These are phyloP conservation scores for Phataginus tricuspis DNA, from an alignment of 2,797 vertebrate genomes.

Conservation along the genomic window DNA sequence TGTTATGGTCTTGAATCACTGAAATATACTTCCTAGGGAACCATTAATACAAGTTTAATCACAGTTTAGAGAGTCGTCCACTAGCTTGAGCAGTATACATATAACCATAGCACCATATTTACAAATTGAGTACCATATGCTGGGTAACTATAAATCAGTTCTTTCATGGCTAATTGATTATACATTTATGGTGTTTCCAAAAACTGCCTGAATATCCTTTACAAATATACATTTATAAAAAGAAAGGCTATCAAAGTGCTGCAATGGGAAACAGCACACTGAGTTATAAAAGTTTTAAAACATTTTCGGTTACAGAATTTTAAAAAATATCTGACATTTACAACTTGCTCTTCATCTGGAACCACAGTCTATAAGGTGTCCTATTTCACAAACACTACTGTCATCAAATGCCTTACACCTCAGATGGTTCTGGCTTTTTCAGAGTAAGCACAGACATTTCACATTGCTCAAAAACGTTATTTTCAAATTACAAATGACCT, in stretches of 20 bases:
- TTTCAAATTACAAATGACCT: constrained; percentile 78
- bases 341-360: constrained; percentile 82
- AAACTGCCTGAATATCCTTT: constrained; percentile 87
- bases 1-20: constrained; percentile 73
- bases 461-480: constrained; percentile 81
- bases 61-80: constrained; percentile 85
- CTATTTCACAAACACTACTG: constrained; percentile 78
- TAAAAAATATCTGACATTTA: constrained; percentile 84
- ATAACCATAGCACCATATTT: constrained; percentile 88
- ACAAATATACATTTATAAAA: constrained; percentile 89
- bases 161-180: constrained; percentile 88
- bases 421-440: constrained; percentile 44
- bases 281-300: constrained; percentile 89
- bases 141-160: constrained; percentile 81
- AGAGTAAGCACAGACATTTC: constrained; percentile 77
- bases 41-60: constrained; percentile 80
- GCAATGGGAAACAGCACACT: constrained; percentile 80
- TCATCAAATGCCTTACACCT: constrained; percentile 59
- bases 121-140: constrained; percentile 86
- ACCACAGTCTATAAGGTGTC: constrained; percentile 81
- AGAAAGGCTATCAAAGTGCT: constrained; percentile 86
- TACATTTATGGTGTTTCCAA: constrained; percentile 83
- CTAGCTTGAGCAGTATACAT: constrained; percentile 84
- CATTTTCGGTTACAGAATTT: constrained; percentile 78
- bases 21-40: constrained; percentile 81